Percentiles rank a stretch among this genome's conserved stretches.
phyloP scores from a whole-genome alignment of 2,113 vertebrate genomes.

The Oncorhynchus tshawytscha region DNA sequence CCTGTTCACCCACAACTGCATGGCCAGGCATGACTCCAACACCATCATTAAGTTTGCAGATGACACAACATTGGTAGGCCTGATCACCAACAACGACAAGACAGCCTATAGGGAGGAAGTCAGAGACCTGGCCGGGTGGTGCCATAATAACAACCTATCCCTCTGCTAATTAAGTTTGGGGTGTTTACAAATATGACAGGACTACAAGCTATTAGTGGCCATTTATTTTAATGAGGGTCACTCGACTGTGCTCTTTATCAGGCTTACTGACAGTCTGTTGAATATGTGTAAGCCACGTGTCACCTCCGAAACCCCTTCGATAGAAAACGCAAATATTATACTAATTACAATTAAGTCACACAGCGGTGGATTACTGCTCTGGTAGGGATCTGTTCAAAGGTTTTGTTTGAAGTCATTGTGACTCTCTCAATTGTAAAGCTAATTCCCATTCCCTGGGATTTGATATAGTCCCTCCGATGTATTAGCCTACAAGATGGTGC shows the following conservation, averaged over 20 bases:
- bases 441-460: slow-evolving; percentile 5
- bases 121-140: too few species aligned
- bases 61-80: too few species aligned
- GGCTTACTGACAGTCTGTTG: slow-evolving; percentile 29
- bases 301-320: background rate
- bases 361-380: slow-evolving; percentile 7
- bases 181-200: slow-evolving; percentile 59
- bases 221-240: slow-evolving; percentile 58
- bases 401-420: background rate
- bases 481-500: slow-evolving; percentile 11
- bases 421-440: background rate
- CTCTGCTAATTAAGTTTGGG: slow-evolving; percentile 55
- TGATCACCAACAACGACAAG: too few species aligned
- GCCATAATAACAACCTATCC: too few species aligned
- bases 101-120: too few species aligned
- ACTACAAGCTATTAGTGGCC: slow-evolving; percentile 59
- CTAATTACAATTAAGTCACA: slow-evolving; percentile 15
- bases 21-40: too few species aligned
- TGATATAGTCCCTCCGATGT: slow-evolving; percentile 4
- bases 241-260: slow-evolving; percentile 37
- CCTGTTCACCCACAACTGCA: too few species aligned
- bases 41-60: too few species aligned
- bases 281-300: slow-evolving; percentile 36
- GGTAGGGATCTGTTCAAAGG: background rate
- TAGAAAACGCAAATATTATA: slow-evolving; percentile 27